These are phyloP conservation scores for Umimayanthus kanabou DNA, from an alignment of 92 coral and sea anemone species.

Conservation along the genomic window DNA sequence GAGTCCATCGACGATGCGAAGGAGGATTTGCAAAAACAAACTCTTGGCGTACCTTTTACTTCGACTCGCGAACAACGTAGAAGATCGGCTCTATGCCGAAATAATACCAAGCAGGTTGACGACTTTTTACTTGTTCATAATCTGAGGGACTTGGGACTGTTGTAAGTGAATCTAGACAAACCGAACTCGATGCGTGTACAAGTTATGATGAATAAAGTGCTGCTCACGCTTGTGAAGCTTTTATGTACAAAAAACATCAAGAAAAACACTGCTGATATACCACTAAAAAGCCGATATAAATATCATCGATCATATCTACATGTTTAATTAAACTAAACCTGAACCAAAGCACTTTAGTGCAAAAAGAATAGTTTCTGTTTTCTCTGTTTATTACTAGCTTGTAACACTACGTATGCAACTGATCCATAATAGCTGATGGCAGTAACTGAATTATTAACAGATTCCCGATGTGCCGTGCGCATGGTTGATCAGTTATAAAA, in stretches of 20 bases:
- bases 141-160: slow-evolving; percentile 76
- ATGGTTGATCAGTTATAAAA: too few species aligned
- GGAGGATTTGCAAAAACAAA: slow-evolving; percentile 60
- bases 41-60: slow-evolving; percentile 66
- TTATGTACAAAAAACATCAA: background rate
- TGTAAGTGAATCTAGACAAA: slow-evolving; percentile 40
- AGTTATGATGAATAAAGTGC: background rate
- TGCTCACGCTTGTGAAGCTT: background rate
- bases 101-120: slow-evolving; percentile 87
- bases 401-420: background rate
- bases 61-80: slow-evolving; percentile 82
- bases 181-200: background rate
- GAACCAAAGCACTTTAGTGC: background rate
- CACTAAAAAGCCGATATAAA: background rate
- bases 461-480: too few species aligned
- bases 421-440: too few species aligned
- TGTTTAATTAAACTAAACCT: too few species aligned
- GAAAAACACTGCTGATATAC: background rate
- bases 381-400: too few species aligned
- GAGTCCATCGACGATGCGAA: slow-evolving; percentile 80
- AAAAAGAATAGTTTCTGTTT: background rate
- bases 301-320: background rate
- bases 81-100: slow-evolving; percentile 87
- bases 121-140: slow-evolving; percentile 87
- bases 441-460: too few species aligned